Percentiles rank a stretch among this genome's conserved stretches.
phyloP scores from a whole-genome alignment of 1,140 invertebrate species.

The Periplaneta americana region DNA sequence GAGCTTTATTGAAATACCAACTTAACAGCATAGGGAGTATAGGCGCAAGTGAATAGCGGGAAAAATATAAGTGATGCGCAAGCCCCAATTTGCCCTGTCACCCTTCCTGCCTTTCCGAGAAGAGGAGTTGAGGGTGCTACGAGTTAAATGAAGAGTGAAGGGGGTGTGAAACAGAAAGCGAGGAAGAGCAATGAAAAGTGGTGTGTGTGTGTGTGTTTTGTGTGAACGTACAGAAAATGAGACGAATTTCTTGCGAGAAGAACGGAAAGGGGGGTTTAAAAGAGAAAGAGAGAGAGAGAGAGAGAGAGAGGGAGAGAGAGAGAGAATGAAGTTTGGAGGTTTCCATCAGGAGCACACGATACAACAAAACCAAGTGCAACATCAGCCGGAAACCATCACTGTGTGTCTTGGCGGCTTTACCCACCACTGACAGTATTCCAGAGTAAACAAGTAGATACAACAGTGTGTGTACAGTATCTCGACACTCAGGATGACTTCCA shows the following conservation, averaged over 20 bases:
- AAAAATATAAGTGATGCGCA: not conserved
- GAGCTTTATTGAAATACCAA: not conserved
- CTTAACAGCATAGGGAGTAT: not conserved
- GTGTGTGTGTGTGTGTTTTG: not conserved
- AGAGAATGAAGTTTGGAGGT: not conserved
- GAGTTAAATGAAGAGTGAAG: not conserved
- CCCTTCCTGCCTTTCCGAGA: not conserved
- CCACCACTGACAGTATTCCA: not conserved
- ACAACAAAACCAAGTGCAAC: not conserved
- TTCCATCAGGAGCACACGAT: not conserved
- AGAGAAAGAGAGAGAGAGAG: not conserved
- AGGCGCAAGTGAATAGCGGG: not conserved
- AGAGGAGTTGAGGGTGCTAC: not conserved
- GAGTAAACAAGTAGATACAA: not conserved
- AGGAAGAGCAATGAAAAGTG: not conserved
- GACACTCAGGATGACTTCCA: not conserved
- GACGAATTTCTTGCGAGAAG: not conserved
- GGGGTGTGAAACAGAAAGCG: not conserved
- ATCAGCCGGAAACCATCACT: no score
- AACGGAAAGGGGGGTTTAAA: not conserved
- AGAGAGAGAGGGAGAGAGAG: no score
- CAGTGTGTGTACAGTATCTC: not conserved
- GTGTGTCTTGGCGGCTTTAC: not conserved
- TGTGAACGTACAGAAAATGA: not conserved
- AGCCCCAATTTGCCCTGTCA: not conserved